A percentile compares a stretch with the other conserved stretches of the same genome.
These are phyloP conservation scores for Shinisaurus crocodilurus DNA, from an alignment of 2,113 vertebrate genomes.

Conservation along the genomic window DNA sequence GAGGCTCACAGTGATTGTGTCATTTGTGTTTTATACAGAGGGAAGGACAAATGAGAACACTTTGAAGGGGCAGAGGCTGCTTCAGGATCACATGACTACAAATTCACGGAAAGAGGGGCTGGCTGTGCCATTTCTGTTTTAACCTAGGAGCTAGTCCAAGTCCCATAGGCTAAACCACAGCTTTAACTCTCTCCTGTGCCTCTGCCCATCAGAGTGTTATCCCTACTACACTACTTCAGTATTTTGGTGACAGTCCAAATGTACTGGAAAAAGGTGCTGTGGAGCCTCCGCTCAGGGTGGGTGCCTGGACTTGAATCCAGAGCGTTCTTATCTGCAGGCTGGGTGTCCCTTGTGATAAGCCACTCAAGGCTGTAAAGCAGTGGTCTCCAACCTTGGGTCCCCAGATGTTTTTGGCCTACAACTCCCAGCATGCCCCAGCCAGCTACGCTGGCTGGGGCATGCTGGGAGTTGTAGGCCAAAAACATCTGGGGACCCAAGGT, in stretches of 20 bases:
- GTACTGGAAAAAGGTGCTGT: background rate
- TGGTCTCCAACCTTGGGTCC: no score
- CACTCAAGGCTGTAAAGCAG: no score
- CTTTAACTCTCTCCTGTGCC: background rate
- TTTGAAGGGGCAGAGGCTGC: background rate
- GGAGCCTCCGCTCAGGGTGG: background rate
- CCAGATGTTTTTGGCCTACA: no score
- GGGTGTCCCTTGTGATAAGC: background rate
- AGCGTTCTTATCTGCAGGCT: background rate
- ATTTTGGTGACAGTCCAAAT: slow-evolving; percentile 12
- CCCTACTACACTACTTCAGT: background rate
- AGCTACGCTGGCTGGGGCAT: no score
- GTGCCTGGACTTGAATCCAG: background rate
- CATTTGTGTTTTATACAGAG: background rate
- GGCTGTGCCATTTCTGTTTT: background rate
- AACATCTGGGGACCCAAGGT: no score
- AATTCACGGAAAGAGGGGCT: slow-evolving; percentile 38
- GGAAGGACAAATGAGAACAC: background rate
- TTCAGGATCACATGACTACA: background rate
- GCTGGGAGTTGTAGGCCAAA: no score
- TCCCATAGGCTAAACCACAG: background rate
- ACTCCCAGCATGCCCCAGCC: no score
- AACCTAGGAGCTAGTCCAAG: background rate
- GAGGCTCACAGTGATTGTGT: background rate
- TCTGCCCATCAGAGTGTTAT: background rate